phyloP scores from a whole-genome alignment of 2,888 invertebrate genomes.

The Limnephilus auricula region DNA sequence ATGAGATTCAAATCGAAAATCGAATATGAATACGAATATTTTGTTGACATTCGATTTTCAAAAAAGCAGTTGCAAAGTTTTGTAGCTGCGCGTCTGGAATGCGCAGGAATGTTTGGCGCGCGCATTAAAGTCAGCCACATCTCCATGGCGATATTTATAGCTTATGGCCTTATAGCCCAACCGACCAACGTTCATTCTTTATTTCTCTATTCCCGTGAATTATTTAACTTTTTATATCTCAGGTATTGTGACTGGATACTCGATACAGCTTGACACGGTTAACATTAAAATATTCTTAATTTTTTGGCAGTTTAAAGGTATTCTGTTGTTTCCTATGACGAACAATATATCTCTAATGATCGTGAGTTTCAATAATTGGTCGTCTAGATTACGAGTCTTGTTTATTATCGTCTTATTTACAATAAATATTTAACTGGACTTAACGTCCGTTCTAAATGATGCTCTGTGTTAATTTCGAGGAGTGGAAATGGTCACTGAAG shows the following conservation, averaged over 20 bases:
- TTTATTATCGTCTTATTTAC: too few relatives aligned
- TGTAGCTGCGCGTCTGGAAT: background rate
- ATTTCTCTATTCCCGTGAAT: background rate
- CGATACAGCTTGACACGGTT: background rate
- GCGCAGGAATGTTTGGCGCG: slow-evolving; percentile 11
- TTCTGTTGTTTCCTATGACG: too few relatives aligned
- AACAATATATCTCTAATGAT: too few relatives aligned
- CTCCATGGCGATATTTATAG: slow-evolving; percentile 3
- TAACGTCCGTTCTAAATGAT: too few relatives aligned
- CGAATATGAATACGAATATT: background rate
- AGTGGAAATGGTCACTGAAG: too few relatives aligned
- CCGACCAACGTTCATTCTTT: background rate
- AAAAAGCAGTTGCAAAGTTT: background rate
- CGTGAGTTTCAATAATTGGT: too few relatives aligned
- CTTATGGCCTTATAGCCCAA: background rate
- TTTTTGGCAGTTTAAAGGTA: too few relatives aligned
- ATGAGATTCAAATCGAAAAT: background rate
- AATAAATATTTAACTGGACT: too few relatives aligned
- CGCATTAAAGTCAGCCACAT: slow-evolving; percentile 14
- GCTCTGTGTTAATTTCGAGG: too few relatives aligned
- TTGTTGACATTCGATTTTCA: slow-evolving; percentile 10
- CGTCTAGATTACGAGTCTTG: too few relatives aligned
- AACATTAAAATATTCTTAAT: too few relatives aligned
- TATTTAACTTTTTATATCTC: background rate
- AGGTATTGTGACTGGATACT: background rate